Percentiles rank a stretch among this genome's conserved stretches.
phyloP scores from a whole-genome alignment of 2,888 invertebrate species.

The Marronus borbonicus region DNA sequence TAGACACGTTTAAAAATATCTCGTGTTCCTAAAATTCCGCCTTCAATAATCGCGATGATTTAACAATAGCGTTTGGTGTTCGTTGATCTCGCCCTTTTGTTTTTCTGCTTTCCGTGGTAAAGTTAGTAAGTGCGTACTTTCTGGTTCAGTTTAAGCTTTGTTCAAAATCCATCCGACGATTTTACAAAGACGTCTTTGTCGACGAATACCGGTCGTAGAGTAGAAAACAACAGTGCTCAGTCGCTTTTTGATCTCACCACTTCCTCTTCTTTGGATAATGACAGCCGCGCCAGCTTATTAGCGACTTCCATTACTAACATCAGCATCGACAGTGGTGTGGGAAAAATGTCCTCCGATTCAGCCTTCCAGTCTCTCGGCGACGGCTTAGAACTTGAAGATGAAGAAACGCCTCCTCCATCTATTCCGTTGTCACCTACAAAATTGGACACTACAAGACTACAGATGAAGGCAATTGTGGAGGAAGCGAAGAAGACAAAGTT shows the following conservation, averaged over 20 bases:
- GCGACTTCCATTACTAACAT: conserved; percentile 56
- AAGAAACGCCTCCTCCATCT: conserved; percentile 62
- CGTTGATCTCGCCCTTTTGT: conserved; percentile 10
- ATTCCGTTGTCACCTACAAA: conserved; percentile 52
- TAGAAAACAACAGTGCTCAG: conserved; percentile 53
- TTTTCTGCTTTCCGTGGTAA: conserved; percentile 20
- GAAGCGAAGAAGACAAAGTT: conserved; percentile 67
- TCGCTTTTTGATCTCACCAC: conserved; percentile 70
- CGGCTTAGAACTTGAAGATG: conserved; percentile 67
- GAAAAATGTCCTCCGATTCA: conserved; percentile 73
- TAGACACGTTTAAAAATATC: conserved; percentile 47
- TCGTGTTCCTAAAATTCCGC: background rate
- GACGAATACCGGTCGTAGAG: conserved; percentile 40
- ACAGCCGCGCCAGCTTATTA: conserved; percentile 54
- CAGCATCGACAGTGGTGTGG: conserved; percentile 69
- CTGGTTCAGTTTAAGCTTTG: conserved; percentile 60
- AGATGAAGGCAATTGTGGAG: conserved; percentile 73
- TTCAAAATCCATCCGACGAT: conserved; percentile 59
- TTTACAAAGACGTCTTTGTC: conserved; percentile 52
- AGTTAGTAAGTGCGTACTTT: conserved; percentile 23
- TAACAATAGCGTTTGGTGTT: conserved; percentile 17
- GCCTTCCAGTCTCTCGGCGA: conserved; percentile 71
- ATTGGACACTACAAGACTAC: conserved; percentile 69
- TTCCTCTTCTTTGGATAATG: conserved; percentile 71
- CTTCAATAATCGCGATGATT: conserved; percentile 1